Base-by-base conservation (phyloP, 2,888 invertebrate genomes). In the Ceriagrion tenellum region DNA sequence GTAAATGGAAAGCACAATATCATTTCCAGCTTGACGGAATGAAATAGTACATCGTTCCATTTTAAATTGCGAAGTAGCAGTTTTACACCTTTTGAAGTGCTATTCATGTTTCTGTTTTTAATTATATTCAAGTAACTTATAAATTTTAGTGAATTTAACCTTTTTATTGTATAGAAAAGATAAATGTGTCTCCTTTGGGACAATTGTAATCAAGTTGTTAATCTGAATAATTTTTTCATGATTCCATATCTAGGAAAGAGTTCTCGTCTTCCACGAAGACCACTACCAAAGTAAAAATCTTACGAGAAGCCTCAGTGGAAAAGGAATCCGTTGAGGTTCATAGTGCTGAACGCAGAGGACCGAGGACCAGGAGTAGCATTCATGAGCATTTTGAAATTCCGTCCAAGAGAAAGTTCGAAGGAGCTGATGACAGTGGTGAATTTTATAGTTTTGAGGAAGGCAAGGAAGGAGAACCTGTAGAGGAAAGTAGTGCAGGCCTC, bases 401-500 rank as follows among this genome's bases (percentile, higher is more conserved):
- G 35, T 40, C 0, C 13, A 89, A 89, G 89, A 69, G 63, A 35
- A 59, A 40, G 26, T 23, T 63, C 10, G 23, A 35, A 40, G 30
- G 63, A 23, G 63, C 16, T 23, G 91, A 91, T 63, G 91, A 91
- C 12, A 91, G 91, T 59, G 91, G 91, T 23, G 91, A 91, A 40
- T 91, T 91, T 26, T 63, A 91, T 35, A 91, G 91, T 55, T 91
- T 91, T 91, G 91, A 91, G 26, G 91, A 91, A 26, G 23, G 40
- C 0, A 63, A 69, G 63, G 26, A n/a, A 55, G 89, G 6, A 18
- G 63, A 63, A 59, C 16, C 63, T 40, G 40, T 23, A 0, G 20
- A 63, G 26, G 91, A 69, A n/a, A 40, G 26, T 23, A 20, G 18
- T 40, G 40, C 40, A 23, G 30, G 30, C 12, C 13, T 26, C 16